Evolutionary conservation across 2,888 invertebrate genomes (phyloP), one percentile per base, ranked within the genome.

Genomic region (Lissonota sp.): DNA sequence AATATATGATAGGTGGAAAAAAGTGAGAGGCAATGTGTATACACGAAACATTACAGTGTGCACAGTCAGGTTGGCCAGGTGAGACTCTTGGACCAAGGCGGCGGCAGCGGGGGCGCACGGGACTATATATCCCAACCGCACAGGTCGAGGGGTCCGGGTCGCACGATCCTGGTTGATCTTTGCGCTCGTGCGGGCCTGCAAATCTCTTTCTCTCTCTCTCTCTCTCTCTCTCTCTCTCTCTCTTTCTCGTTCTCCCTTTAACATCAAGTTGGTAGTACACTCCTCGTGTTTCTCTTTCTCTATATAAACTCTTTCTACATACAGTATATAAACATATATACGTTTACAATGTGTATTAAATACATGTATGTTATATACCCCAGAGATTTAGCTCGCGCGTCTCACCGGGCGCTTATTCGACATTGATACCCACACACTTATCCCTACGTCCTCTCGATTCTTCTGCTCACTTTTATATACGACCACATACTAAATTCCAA

Each of bases 101-200:
- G 76, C 64, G 63, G 73, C 46, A 69, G 75, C 79, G 82, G 72
- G 72, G 63, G 70, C 53, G 72, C 70, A 63, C 76, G 75, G 77
- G 53, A 6, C 49, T 51, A 67, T 60, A 67, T 75, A 80, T 78
- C 73, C 83, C 80, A 81, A 84, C 85, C 84, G 83, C 84, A 89
- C 90, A 90, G 91, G 91, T 91, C 91, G 90, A 90, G 91, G 90
- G 91, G 91, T 90, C 91, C 91, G 90, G 91, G 91, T 91, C 91
- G 90, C 91, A 91, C 91, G 91, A 91, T 91, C 91, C 91, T 91
- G 91, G 87, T 91, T 91, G 91, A 91, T 91, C 91, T 91, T 91
- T 91, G 91, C 90, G 91, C 91, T 91, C 91, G 91, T 91, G 91
- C 91, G 91, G 90, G 90, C 90, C 89, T 87, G 88, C 87, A 58